These are phyloP conservation scores for Xenotilapia flavipinnis DNA, from an alignment of 2,113 vertebrate species.

Conservation along the genomic window DNA sequence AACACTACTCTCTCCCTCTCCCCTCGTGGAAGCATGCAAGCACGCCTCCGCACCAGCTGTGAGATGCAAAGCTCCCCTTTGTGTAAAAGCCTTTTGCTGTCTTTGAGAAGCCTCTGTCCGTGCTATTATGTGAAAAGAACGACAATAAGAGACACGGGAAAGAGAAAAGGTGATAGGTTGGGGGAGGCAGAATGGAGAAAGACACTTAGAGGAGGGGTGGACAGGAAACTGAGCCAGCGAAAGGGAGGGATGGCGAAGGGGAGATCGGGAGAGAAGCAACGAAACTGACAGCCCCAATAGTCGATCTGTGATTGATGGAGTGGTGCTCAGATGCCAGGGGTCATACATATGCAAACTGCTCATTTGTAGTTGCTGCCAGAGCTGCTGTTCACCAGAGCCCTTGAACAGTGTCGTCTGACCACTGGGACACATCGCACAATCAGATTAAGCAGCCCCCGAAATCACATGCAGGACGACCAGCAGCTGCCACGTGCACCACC, in stretches of 20 bases:
- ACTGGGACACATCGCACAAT: slow-evolving; percentile 60
- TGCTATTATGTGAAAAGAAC: slow-evolving; percentile 4
- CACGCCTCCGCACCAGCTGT: slow-evolving; percentile 55
- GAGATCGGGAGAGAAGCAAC: background rate
- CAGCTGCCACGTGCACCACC: slow-evolving; percentile 47
- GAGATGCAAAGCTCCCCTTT: slow-evolving; percentile 54
- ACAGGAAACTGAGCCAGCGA: background rate
- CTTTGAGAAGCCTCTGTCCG: slow-evolving; percentile 39
- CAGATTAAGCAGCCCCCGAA: slow-evolving; percentile 61
- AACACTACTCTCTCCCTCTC: slow-evolving; percentile 25
- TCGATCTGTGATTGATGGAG: slow-evolving; percentile 64
- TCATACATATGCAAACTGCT: slow-evolving; percentile 68
- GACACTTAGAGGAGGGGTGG: background rate
- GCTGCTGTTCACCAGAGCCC: slow-evolving; percentile 30
- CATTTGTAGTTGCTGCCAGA: slow-evolving; percentile 64
- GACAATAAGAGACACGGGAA: background rate
- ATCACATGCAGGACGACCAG: slow-evolving; percentile 52
- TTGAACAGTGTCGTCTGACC: slow-evolving; percentile 46
- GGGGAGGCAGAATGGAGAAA: background rate
- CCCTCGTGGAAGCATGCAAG: slow-evolving; percentile 5
- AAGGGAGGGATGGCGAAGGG: background rate
- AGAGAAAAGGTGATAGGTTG: background rate
- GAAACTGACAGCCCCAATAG: background rate
- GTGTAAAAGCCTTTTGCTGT: slow-evolving; percentile 68
- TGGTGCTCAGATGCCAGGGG: slow-evolving; percentile 47